Base-by-base conservation (phyloP, 2,113 vertebrate species). In the Cyprinodon tularosa region DNA sequence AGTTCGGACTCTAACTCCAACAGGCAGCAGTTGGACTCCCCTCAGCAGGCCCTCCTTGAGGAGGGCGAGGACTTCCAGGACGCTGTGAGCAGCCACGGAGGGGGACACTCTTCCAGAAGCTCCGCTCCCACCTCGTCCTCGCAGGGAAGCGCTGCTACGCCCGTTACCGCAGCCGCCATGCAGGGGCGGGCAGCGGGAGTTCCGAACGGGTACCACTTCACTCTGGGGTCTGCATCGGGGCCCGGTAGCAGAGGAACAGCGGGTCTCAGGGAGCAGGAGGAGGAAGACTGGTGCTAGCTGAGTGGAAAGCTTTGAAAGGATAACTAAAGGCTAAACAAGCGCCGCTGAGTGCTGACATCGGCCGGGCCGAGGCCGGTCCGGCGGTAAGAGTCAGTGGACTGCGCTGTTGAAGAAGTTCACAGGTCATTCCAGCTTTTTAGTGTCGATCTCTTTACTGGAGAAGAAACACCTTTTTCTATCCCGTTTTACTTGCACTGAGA, bases 221-320 rank as follows among this genome's bases (percentile, higher is more conserved):
- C 96, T 38, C 91, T 98, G 84, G 96, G 97, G 87, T 50, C 95
- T 0, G 94, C 94, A 1, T 85, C 95, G 0, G 93, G 93, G 10
- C 78, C 91, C 1, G 91, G 91, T 61, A 65, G 91, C 72, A 89
- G 96, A 86, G 90, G 94, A 72, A 90, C 94, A n/a, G 94, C 95
- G 71, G 95, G 95, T 90, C 96, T 97, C 94, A 96, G 95, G 44
- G 96, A 96, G 84, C 90, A 93, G 1, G 96, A 96, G 0, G 96
- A 96, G 72, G 96, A 98, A 10, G 97, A 98, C 92, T 98, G 97
- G 97, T 99, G 97, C 96, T 99, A 97, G 95, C 88, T 69, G 48
- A 70, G 70, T 12, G 37, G 38, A 42, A 74, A 59, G n/a, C 15
- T 9, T 37, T 29, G 93, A 95, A 94, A 93, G 95, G 93, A 64